Conservation (phyloP, 2,113 vertebrate genomes). For the Hypomesus transpacificus region DNA sequence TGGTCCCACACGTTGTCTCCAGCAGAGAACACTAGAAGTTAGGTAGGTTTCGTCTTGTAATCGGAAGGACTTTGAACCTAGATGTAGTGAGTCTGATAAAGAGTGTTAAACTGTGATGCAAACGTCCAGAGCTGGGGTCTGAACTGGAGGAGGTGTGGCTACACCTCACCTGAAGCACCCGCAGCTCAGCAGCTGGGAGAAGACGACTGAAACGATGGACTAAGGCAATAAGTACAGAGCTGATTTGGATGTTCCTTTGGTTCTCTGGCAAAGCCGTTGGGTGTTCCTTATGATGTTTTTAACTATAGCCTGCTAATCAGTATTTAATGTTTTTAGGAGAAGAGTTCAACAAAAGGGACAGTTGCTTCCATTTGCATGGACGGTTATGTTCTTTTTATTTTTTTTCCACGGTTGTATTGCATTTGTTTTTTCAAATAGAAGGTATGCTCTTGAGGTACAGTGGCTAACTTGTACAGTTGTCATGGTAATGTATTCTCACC, state of each 20-base stretch:
- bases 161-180: constrained; percentile 35
- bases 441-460: constrained; percentile 66
- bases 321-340: constrained; percentile 74
- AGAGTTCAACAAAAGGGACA: constrained; percentile 68
- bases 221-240: constrained; percentile 68
- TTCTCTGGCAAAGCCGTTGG: constrained; percentile 53
- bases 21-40: constrained; percentile 27
- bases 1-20: too few relatives aligned
- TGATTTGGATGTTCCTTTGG: constrained; percentile 56
- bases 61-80: constrained; percentile 59
- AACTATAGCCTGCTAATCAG: constrained; percentile 72
- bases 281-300: constrained; percentile 55
- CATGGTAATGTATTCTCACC: constrained; percentile 66
- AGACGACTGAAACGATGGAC: constrained; percentile 48
- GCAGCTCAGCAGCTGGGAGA: constrained; percentile 52
- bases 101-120: constrained; percentile 63
- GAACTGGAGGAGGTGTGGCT: too few relatives aligned
- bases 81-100: constrained; percentile 52
- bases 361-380: constrained; percentile 65
- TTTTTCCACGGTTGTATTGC: constrained; percentile 62
- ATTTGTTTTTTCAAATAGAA: constrained; percentile 58
- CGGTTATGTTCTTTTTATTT: constrained; percentile 45
- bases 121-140: constrained; percentile 21
- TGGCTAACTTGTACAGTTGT: constrained; percentile 70
- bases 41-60: constrained; percentile 52